Conservation (phyloP, 2,113 vertebrate species). For the Motacilla alba region DNA sequence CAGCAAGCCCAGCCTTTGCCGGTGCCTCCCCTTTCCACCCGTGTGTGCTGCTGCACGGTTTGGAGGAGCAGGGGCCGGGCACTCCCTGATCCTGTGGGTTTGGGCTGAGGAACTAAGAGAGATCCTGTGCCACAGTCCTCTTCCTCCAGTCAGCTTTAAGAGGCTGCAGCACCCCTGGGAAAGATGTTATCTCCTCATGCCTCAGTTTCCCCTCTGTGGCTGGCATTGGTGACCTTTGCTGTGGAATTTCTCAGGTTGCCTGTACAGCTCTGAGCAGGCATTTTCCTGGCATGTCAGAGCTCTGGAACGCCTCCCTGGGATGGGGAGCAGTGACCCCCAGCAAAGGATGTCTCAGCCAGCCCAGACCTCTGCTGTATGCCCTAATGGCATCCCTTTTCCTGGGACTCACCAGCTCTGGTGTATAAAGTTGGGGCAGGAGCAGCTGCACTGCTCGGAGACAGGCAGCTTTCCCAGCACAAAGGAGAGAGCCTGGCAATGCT, state of each 20-base stretch:
- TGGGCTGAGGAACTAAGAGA: neutral
- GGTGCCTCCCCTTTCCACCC: neutral
- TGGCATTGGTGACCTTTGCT: neutral
- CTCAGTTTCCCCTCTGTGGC: neutral
- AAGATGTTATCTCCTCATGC: neutral
- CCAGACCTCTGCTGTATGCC: neutral
- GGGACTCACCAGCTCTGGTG: neutral
- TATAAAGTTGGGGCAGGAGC: neutral
- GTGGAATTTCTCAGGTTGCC: neutral
- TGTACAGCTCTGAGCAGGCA: neutral
- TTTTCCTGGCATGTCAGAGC: neutral
- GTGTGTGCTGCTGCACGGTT: rapidly evolving
- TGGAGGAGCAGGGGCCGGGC: neutral
- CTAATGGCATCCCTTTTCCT: neutral
- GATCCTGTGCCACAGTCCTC: neutral
- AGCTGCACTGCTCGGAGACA: rapidly evolving
- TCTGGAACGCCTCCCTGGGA: neutral
- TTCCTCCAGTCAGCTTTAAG: neutral
- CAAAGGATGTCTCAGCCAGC: neutral
- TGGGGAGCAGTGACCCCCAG: neutral
- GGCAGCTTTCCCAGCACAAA: neutral
- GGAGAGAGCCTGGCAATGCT: neutral
- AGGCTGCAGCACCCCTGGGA: neutral
- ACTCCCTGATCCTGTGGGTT: neutral
- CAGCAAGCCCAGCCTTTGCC: neutral